Evolutionary conservation across 2,797 vertebrate species (phyloP).

Genomic region (Gymnopithys bicolor): DNA sequence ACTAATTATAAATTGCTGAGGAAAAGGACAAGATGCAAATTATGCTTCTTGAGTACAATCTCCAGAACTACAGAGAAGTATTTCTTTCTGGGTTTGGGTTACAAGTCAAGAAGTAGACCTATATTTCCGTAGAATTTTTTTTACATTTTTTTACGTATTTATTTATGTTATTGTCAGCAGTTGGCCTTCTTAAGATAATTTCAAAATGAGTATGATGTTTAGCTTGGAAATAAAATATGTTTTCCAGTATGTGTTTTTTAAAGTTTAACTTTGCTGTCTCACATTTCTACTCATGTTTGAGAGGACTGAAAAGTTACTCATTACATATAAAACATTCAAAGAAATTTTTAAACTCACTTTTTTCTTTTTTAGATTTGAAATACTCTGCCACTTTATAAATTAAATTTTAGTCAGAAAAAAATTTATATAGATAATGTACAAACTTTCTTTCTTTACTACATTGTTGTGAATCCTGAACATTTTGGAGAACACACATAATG

Average conservation of each 20-base stretch:
- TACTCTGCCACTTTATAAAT: background rate
- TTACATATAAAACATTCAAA: background rate
- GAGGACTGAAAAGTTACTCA: background rate
- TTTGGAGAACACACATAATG: background rate
- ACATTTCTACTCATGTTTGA: background rate
- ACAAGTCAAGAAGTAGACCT: background rate
- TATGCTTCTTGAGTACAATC: background rate
- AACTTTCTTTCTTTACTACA: background rate
- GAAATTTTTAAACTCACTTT: rapidly evolving
- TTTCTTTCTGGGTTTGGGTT: background rate
- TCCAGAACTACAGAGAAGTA: background rate
- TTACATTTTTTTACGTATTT: too few species aligned
- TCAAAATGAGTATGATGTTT: background rate
- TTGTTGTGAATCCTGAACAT: background rate
- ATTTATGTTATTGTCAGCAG: background rate
- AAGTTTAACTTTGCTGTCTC: background rate
- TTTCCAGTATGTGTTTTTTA: background rate
- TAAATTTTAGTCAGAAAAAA: background rate
- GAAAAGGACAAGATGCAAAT: background rate
- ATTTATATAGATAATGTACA: background rate
- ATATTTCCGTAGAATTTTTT: background rate
- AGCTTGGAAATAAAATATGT: rapidly evolving
- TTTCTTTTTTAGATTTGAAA: background rate
- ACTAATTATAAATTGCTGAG: background rate
- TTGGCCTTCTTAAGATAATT: background rate